Base-by-base conservation (phyloP, 2,888 invertebrate species). In the Diaphora mendica region DNA sequence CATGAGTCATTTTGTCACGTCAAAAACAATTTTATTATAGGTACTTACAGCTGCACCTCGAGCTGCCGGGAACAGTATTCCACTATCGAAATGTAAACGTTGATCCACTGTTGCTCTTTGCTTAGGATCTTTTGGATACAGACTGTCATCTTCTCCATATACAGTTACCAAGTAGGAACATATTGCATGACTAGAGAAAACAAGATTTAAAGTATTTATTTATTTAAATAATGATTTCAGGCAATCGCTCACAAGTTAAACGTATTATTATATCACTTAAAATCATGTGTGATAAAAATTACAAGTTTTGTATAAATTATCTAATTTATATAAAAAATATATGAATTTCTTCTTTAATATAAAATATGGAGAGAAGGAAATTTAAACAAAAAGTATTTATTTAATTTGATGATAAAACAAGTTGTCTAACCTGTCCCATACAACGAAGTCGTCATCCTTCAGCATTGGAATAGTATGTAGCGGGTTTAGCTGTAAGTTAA, bases 391-490 rank as follows among this genome's bases (percentile, higher is more conserved):
- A 1, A 23, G 7, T 15, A 20, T 48, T 5, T 8, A 4, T 33
- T 20, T 5, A 17, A 33, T 64, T 30, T 9, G 5, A n/a, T n/a
- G 4, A 65, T 35, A 44, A 68, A 30, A 30, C 62, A n/a, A 44
- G 23, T 69, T 70, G 59, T 48, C 68, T 77, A 77, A 88, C 88
- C 88, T 88, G 85, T 96, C 96, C 94, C 96, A 96, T 76, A 97
- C 80, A 5, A 89, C 85, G 77, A 96, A 96, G 74, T 96, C 96
- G 17, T 95, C 96, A 76, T 96, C 96, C 69, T 89, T 89, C 42
- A 97, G 83, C 20, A 96, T 92, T 0, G 97, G 97, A 7, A 97
- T 88, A 0, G 96, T 96, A 78, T 96, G 96, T 74, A 96, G 95
- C 0, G 96, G 96, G 82, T 96, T 96, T 79, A 95, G 84, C 96